Conservation (phyloP, 2,113 vertebrate species). For the Pteropus alecto region DNA sequence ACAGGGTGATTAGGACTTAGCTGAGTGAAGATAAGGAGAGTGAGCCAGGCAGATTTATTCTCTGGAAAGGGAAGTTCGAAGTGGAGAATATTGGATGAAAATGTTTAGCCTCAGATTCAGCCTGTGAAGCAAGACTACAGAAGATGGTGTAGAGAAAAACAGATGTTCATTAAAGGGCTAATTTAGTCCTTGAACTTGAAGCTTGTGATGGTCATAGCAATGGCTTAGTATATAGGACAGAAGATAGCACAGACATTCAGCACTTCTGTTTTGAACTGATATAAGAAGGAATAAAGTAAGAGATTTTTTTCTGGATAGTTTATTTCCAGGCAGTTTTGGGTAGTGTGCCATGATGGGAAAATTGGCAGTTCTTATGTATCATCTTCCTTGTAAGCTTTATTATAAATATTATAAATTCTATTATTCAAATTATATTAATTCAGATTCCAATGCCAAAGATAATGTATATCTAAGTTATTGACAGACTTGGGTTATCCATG, state of each 20-base stretch:
- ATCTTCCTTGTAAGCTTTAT: neutral
- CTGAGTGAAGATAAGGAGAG: neutral
- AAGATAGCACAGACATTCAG: neutral
- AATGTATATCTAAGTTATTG: neutral
- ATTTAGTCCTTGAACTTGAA: constrained; percentile 6
- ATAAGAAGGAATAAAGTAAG: neutral
- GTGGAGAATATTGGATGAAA: neutral
- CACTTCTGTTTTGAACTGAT: neutral
- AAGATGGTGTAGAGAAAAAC: neutral
- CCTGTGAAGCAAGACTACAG: neutral
- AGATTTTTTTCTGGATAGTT: neutral
- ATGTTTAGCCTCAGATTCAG: neutral
- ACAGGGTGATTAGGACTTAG: neutral
- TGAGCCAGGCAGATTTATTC: neutral
- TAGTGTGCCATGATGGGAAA: constrained; percentile 5
- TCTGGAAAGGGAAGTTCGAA: neutral
- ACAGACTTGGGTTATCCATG: constrained; percentile 2
- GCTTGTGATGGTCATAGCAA: neutral
- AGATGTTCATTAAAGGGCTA: neutral
- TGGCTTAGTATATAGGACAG: neutral
- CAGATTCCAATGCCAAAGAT: neutral
- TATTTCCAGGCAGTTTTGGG: constrained; percentile 25
- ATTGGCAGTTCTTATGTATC: neutral
- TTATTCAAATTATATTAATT: neutral
- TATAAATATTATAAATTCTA: constrained; percentile 32